phyloP scores from a whole-genome alignment of 2,797 vertebrate genomes.

The Notolepis coatsorum region DNA sequence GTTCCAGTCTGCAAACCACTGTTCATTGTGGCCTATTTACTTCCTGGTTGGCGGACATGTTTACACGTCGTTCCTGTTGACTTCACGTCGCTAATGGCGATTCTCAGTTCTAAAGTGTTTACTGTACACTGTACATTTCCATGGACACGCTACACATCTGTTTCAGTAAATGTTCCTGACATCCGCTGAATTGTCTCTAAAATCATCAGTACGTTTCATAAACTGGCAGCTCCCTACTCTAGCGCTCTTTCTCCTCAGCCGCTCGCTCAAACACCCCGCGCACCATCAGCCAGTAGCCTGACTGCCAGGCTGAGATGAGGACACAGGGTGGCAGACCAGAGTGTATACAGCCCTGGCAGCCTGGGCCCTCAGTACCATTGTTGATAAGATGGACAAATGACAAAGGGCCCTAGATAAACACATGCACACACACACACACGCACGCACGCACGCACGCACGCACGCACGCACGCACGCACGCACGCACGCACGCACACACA shows the following conservation, averaged over 20 bases:
- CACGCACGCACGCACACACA: conserved; percentile 17
- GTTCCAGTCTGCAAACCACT: too few species aligned
- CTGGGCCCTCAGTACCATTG: conserved; percentile 17
- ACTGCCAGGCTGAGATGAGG: background rate
- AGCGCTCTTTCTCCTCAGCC: conserved; percentile 1
- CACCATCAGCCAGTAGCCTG: conserved; percentile 1
- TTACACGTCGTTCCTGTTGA: too few species aligned
- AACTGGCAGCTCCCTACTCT: background rate
- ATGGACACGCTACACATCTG: too few species aligned
- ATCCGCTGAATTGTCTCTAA: conserved; percentile 12
- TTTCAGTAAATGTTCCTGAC: too few species aligned
- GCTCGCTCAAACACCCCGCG: background rate
- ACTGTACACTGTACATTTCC: too few species aligned
- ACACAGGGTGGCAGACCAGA: background rate
- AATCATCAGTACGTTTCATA: conserved; percentile 1
- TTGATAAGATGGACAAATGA: conserved; percentile 48
- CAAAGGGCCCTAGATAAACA: conserved; percentile 3
- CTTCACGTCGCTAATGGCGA: too few species aligned
- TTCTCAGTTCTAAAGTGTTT: too few species aligned
- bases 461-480: conserved; percentile 11
- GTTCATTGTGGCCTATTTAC: too few species aligned
- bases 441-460: background rate
- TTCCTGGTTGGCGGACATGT: too few species aligned
- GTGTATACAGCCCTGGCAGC: background rate
- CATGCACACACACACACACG: background rate